These are phyloP conservation scores for Sisyra nigra DNA, from an alignment of 2,888 invertebrate species.

Conservation along the genomic window DNA sequence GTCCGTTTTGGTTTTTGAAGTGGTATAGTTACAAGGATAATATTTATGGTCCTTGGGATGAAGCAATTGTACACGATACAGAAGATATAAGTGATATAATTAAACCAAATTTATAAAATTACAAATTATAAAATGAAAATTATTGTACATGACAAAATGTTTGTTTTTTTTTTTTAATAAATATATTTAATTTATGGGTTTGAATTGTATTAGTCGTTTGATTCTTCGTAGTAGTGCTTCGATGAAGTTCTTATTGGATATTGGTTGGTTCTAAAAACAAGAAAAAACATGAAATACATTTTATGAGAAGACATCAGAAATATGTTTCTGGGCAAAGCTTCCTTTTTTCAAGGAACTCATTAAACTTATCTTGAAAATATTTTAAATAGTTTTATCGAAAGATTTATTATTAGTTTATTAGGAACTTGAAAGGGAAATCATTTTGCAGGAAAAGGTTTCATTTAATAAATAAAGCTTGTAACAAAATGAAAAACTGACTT, in stretches of 20 bases:
- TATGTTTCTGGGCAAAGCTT: background rate
- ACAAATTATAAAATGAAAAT: background rate
- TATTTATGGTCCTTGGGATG: conserved; percentile 97
- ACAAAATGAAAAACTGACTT: too few relatives aligned
- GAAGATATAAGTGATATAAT: conserved; percentile 26
- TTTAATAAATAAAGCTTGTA: too few relatives aligned
- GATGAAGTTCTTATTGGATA: conserved; percentile 49
- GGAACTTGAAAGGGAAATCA: too few relatives aligned
- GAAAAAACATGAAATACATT: conserved; percentile 7
- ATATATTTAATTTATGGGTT: conserved; percentile 32
- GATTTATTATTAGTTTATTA: too few relatives aligned
- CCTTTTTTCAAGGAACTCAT: background rate
- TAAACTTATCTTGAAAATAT: conserved; percentile 3
- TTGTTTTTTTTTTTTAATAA: background rate
- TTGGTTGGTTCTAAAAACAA: conserved; percentile 38
- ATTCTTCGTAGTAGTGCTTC: conserved; percentile 62
- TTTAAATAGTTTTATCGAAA: too few relatives aligned
- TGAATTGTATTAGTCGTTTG: conserved; percentile 65
- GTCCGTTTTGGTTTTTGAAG: conserved; percentile 57
- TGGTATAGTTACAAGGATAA: conserved; percentile 75
- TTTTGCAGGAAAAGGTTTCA: too few relatives aligned
- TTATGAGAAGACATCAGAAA: background rate
- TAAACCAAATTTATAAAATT: conserved; percentile 1
- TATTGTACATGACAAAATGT: background rate
- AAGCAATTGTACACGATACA: conserved; percentile 61